Percentiles rank a stretch among this genome's conserved stretches.
Conservation (phyloP, 2,888 invertebrate species). For the Leucoma salicis region DNA sequence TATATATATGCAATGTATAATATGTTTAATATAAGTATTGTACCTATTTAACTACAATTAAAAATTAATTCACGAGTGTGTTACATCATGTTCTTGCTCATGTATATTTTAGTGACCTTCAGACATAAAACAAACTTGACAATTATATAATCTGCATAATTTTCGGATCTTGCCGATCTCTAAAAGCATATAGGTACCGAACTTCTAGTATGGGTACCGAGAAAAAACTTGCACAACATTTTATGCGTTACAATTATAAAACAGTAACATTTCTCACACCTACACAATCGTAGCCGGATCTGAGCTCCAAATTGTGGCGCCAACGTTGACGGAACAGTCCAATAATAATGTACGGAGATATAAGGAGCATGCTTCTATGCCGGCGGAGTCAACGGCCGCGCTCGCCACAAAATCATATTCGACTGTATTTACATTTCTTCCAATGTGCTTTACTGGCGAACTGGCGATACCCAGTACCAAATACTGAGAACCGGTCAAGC, state of each 20-base stretch:
- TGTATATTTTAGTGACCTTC: too few relatives aligned
- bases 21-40: too few relatives aligned
- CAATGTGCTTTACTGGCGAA: constrained; percentile 49
- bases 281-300: constrained; percentile 44
- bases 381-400: constrained; percentile 58
- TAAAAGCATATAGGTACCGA: too few relatives aligned
- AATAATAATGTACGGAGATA: constrained; percentile 37
- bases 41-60: too few relatives aligned
- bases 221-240: too few relatives aligned
- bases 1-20: too few relatives aligned
- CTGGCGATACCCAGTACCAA: constrained; percentile 38
- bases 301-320: constrained; percentile 59
- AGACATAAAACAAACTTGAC: too few relatives aligned
- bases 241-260: constrained; percentile 12
- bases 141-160: too few relatives aligned
- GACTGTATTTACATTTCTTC: constrained; percentile 61
- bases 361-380: constrained; percentile 26
- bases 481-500: constrained; percentile 39
- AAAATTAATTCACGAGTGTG: too few relatives aligned
- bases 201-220: too few relatives aligned
- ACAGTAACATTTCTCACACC: constrained; percentile 30
- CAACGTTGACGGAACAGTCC: constrained; percentile 51
- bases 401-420: constrained; percentile 58
- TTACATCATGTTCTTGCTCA: too few relatives aligned
- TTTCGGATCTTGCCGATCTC: too few relatives aligned